Base-by-base conservation (phyloP, 2,113 vertebrate genomes). In the Nannospalax galili region DNA sequence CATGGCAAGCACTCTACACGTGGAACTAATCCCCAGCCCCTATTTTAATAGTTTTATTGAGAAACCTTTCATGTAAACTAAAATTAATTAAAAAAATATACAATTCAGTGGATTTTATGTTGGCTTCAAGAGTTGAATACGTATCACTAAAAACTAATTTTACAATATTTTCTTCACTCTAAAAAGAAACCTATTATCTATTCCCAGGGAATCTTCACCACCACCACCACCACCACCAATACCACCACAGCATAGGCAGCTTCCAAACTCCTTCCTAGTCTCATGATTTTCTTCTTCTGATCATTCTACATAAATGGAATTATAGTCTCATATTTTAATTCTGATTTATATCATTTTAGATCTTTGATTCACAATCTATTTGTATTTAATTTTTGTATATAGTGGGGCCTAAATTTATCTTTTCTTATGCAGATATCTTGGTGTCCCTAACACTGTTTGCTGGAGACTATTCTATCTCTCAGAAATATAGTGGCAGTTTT, bases 351-450 rank as follows among this genome's bases (percentile, higher is more conserved):
- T 62, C 16, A 30, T 26, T 81, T 40, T 58, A 75, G 35, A 12
- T 77, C 42, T 52, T 73, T 79, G 5, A 75, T 87, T 80, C 65
- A 74, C 19, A 14, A 75, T 32, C 30, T 0, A 72, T 45, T 94
- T 90, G 60, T 30, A 87, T n/a, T 60, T 65, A 20, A 89, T 48
- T 60, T 67, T 67, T 93, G 67, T 77, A 16, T 65, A 90, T 91
- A 3, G 1, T 64, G 7, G 10, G 0, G 24, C 64, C 2, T 48
- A 90, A 67, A 52, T 16, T 62, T 69, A 80, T 28, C 42, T 16
- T 62, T 74, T 84, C 37, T 3, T n/a, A 5, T 19, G 65, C 4
- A 77, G 11, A 37, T 40, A 60, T n/a, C 5, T 72, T 75, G 24
- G n/a, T 91, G 30, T 84, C 58, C 28, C 48, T 42, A 48, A 91